phyloP scores from a whole-genome alignment of 30 jellyfish, hydroid and myxozoan species.

The Clytia hemisphaerica region DNA sequence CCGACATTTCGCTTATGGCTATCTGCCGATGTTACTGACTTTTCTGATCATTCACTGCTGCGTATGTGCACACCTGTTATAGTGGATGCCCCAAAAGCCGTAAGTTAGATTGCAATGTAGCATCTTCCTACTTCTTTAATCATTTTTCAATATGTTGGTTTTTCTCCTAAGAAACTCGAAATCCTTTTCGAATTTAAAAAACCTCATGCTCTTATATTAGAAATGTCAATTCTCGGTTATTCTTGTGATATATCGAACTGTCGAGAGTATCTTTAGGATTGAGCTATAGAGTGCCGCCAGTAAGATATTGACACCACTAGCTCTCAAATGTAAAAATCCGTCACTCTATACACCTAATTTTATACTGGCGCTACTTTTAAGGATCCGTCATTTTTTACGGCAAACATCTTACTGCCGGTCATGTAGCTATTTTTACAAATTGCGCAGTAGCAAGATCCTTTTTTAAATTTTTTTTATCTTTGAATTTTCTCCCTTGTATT shows the following conservation, averaged over 20 bases:
- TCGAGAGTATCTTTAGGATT: no score
- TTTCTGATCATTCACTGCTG: conserved; percentile 37
- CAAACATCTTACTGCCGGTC: neutral
- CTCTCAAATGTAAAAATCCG: no score
- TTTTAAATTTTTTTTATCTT: neutral
- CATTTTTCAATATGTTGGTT: neutral
- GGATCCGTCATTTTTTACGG: neutral
- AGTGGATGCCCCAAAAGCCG: conserved; percentile 62
- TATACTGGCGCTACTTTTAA: no score
- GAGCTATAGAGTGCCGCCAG: no score
- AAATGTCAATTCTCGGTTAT: no score
- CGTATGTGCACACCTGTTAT: conserved; percentile 47
- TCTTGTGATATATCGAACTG: no score
- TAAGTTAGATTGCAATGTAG: neutral
- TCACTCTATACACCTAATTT: no score
- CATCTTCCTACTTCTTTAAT: neutral
- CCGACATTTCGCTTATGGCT: conserved; percentile 62
- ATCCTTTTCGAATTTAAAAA: neutral
- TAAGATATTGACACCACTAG: no score
- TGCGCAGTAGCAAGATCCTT: no score
- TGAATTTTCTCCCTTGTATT: neutral
- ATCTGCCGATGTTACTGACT: conserved; percentile 24
- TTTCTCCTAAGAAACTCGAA: neutral
- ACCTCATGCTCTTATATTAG: no score
- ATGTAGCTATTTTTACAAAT: no score